These are phyloP conservation scores for Gymnopithys bicolor DNA, from an alignment of 2,797 vertebrate species.

Conservation along the genomic window DNA sequence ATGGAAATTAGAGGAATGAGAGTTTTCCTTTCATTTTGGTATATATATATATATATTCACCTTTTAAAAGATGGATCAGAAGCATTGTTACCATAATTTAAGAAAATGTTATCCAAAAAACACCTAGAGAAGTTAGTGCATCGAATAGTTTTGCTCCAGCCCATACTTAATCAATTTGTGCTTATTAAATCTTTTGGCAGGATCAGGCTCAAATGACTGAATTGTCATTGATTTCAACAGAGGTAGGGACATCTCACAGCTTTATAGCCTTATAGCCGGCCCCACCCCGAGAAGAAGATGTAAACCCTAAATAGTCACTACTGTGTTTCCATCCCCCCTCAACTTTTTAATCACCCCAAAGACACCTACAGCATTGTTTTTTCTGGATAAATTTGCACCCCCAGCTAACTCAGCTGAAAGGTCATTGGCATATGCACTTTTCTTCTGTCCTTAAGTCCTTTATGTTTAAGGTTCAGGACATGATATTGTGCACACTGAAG, in stretches of 20 bases:
- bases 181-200: not conserved
- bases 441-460: not conserved
- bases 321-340: not conserved
- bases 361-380: conserved; percentile 47
- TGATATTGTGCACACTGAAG: not conserved
- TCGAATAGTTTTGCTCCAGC: not conserved
- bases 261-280: not conserved
- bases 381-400: conserved; percentile 29
- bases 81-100: not conserved
- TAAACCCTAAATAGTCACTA: not conserved
- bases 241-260: not conserved
- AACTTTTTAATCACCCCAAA: conserved; percentile 29
- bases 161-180: not conserved
- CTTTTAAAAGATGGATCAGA: not conserved
- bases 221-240: not conserved
- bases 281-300: not conserved
- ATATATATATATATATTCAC: no score
- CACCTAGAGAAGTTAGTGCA: not conserved
- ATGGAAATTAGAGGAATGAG: not conserved
- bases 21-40: not conserved
- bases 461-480: conserved; percentile 11
- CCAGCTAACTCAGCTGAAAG: conserved; percentile 26
- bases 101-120: not conserved
- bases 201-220: not conserved
- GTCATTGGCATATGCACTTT: not conserved